Base-by-base conservation (phyloP, 2,113 vertebrate species). In the Nothocercus julius region DNA sequence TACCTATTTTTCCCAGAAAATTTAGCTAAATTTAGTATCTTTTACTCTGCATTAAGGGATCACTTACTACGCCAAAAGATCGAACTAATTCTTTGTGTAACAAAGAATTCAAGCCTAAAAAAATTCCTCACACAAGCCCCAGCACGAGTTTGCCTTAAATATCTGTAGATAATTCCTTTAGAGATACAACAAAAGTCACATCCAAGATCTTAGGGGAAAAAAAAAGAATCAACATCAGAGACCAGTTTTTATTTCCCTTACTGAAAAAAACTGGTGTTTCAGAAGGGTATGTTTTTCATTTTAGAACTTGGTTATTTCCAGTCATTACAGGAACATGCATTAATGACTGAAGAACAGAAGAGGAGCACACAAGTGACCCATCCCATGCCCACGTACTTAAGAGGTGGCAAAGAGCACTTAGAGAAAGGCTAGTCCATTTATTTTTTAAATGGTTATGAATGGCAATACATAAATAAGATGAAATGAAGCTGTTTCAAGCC, bases 281-380 rank as follows among this genome's bases (percentile, higher is more conserved):
- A 79, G 6, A 83, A 73, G 9, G 9, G 0, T 3, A 32, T 28
- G 0, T 16, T 9, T 51, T 68, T 7, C 7, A 0, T 1, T 56
- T 93, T 7, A 78, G 20, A 8, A n/a, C 30, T 2, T 47, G 15
- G 17, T 67, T 83, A 58, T 62, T 86, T 51, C 49, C 27, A 32
- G 8, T 20, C 38, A 19, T 54, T 47, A 59, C 0, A 0, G 59
- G 20, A 49, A 16, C 4, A 19, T 64, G 58, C 20, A 66, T 87
- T 51, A 53, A 85, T 6, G 19, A 38, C 20, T 89, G 19, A 38
- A 58, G 10, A 78, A 45, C 19, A 62, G 16, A 36, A 40, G 6
- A 40, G 36, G 27, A n/a, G 32, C 1, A 2, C 7, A 38, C 0
- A 6, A 18, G 7, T 56, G 64, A 92, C 34, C 27, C 17, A 42